Evolutionary conservation across 2,113 vertebrate species (phyloP), one percentile per base, ranked within the genome.

Genomic region (Puntigrus tetrazona): DNA sequence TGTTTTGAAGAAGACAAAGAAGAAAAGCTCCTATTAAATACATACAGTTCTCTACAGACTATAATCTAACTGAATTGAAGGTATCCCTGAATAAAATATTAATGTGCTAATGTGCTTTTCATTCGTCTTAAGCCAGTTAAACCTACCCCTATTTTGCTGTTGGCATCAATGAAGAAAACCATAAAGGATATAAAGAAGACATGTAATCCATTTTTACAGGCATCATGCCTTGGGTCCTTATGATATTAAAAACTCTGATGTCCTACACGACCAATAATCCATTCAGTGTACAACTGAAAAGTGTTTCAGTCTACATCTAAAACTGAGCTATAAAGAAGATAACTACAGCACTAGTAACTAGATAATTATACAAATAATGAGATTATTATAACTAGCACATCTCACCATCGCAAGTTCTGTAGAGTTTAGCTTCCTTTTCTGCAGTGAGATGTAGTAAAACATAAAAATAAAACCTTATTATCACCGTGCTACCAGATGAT

Each of bases 381-480:
- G 2, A 27, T 55, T 57, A 5, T 38, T 22, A 36, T 69, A 34
- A 36, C 34, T 11, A 78, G 50, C 31, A 57, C 76, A 10, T 59
- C 86, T 69, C 78, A 89, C 82, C 88, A 86, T 31, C 3, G 27
- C 59, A 77, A 72, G 8, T 11, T 89, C 89, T 14, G 84, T 34
- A 72, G 79, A 65, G 11, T 89, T 86, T 11, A 52, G 67, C 87
- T 84, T 92, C 88, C 89, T 89, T 82, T 91, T 91, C 91, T 91
- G 88, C 20, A 5, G 61, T 38, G 31, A 18, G 65, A 50, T 83
- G 81, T 29, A 41, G 59, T 77, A 76, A 86, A 74, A 89, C 70
- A 87, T 47, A 36, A 50, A 78, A 55, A 70, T 18, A 25, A 57
- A 47, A 55, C 9, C 31, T 43, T 25, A 72, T 72, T 72, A 43